Evolutionary conservation across 2,113 vertebrate species (phyloP).

Genomic region (Centropus unirufus): DNA sequence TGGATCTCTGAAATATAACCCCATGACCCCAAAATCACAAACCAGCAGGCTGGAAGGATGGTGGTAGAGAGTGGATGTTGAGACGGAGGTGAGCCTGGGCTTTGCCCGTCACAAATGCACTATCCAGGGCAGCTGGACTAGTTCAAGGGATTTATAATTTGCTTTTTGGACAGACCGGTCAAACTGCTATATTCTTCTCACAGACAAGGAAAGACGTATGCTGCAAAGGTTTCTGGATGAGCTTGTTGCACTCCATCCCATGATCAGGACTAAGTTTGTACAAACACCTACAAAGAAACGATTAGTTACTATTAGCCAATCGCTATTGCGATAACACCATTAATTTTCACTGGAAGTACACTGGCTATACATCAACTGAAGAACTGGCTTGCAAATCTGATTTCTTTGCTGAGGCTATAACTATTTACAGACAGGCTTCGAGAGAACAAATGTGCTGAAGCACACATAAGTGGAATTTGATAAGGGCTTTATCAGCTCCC

Average conservation of each 20-base stretch:
- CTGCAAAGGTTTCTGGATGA: not conserved
- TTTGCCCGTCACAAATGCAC: not conserved
- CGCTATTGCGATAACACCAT: not conserved
- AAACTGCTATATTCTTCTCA: not conserved
- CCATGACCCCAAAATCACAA: not conserved
- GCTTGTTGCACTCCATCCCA: rapidly evolving
- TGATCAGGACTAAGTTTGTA: not conserved
- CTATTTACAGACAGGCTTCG: not conserved
- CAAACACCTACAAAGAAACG: not conserved
- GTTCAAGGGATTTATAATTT: not conserved
- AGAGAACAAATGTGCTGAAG: not conserved
- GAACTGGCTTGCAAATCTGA: not conserved
- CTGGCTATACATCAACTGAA: not conserved
- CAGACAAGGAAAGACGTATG: not conserved
- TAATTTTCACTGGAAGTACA: not conserved
- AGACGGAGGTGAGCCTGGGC: not conserved
- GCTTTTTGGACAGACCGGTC: not conserved
- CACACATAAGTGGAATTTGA: not conserved
- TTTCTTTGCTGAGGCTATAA: not conserved
- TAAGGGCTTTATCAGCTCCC: not conserved
- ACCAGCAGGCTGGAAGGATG: not conserved
- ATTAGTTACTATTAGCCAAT: not conserved
- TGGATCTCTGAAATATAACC: not conserved
- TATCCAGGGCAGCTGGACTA: not conserved
- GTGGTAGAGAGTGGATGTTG: not conserved